Evolutionary conservation across 2,113 vertebrate genomes (phyloP).

Genomic region (Gymnarchus niloticus): DNA sequence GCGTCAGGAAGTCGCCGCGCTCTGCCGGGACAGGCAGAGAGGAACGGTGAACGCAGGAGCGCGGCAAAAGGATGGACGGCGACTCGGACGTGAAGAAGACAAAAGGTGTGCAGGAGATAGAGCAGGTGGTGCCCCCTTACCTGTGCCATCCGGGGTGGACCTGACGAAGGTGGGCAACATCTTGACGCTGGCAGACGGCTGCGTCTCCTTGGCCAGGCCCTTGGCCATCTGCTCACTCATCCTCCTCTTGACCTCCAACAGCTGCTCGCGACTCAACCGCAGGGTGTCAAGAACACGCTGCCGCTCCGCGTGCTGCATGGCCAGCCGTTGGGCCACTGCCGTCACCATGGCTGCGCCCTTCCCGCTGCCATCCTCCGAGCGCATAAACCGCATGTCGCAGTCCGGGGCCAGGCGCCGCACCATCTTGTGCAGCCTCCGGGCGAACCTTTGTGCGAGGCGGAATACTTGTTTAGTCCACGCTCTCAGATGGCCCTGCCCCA

Average conservation of each 20-base stretch:
- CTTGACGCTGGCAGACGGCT: slow-evolving; percentile 66
- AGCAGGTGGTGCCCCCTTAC: slow-evolving; percentile 44
- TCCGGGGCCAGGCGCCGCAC: slow-evolving; percentile 81
- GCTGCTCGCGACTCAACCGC: slow-evolving; percentile 72
- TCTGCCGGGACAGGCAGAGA: slow-evolving; percentile 59
- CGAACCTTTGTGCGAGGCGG: slow-evolving; percentile 64
- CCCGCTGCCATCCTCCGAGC: slow-evolving; percentile 85
- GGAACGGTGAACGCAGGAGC: not conserved
- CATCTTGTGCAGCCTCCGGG: slow-evolving; percentile 81
- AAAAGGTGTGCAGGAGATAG: not conserved
- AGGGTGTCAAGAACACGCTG: slow-evolving; percentile 73
- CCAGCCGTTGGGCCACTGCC: slow-evolving; percentile 82
- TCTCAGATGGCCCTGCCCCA: not conserved
- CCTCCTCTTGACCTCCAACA: slow-evolving; percentile 78
- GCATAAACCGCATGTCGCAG: slow-evolving; percentile 83
- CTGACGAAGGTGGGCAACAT: slow-evolving; percentile 92
- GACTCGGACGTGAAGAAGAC: not conserved
- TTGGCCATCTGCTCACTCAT: slow-evolving; percentile 74
- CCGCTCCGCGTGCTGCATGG: slow-evolving; percentile 72
- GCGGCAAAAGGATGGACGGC: not conserved
- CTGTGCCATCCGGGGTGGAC: slow-evolving; percentile 88
- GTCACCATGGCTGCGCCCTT: slow-evolving; percentile 98
- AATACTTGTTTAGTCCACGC: not conserved
- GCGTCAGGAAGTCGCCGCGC: slow-evolving; percentile 84
- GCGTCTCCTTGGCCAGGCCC: slow-evolving; percentile 72